These are phyloP conservation scores for Coracias cyanogaster DNA, from an alignment of 2,797 vertebrate genomes.

Conservation along the genomic window DNA sequence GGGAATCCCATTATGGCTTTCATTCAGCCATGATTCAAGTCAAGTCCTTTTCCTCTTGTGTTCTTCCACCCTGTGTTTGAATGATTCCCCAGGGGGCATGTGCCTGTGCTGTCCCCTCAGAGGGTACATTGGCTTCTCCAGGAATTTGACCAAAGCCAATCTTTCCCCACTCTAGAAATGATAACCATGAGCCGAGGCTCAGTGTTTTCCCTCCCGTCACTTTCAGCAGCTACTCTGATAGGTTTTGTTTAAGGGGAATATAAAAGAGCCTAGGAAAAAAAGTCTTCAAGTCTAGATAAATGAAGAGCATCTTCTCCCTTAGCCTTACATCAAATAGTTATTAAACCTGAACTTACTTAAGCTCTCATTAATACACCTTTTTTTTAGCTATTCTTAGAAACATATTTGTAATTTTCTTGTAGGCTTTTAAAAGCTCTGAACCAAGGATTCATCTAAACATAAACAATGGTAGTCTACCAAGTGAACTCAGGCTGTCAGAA, in stretches of 20 bases:
- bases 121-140: neutral
- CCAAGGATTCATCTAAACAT: neutral
- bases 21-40: neutral
- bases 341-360: neutral
- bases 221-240: neutral
- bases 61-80: neutral
- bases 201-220: neutral
- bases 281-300: neutral
- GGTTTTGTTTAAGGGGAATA: neutral
- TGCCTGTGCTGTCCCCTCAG: rapidly evolving
- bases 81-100: neutral
- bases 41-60: neutral
- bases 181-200: neutral
- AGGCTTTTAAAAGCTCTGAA: neutral
- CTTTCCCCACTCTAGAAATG: neutral
- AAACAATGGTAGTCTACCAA: neutral
- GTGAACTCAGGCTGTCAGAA: neutral
- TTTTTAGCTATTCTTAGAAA: neutral
- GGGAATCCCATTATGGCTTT: neutral
- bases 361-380: neutral
- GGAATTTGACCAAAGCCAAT: neutral
- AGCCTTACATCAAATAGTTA: neutral
- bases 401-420: neutral
- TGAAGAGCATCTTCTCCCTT: neutral
- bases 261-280: neutral